These are phyloP conservation scores for Panagrolaimus sp. DNA, from an alignment of 1,140 invertebrate species.

Conservation along the genomic window DNA sequence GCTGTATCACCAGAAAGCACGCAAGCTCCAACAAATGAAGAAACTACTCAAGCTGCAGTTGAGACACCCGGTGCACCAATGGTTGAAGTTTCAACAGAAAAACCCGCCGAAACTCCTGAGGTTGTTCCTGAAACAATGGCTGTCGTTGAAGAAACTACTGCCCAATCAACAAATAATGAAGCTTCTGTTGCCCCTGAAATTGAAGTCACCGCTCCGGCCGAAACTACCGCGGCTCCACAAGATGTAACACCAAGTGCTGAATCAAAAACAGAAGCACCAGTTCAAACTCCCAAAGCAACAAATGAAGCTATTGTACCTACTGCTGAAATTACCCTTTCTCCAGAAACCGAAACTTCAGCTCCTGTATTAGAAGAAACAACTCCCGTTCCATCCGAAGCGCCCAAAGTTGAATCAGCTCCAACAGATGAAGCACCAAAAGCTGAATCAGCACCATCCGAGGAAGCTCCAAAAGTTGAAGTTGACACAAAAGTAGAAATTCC, in stretches of 20 bases:
- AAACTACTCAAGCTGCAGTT: too few relatives aligned
- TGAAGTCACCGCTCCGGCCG: neutral
- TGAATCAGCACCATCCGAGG: neutral
- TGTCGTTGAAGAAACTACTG: too few relatives aligned
- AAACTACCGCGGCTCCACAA: neutral
- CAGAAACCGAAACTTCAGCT: neutral
- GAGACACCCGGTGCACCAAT: too few relatives aligned
- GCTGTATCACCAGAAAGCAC: too few relatives aligned
- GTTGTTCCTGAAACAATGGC: too few relatives aligned
- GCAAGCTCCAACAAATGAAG: too few relatives aligned
- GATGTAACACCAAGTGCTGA: neutral
- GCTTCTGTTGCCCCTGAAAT: neutral
- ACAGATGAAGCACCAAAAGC: neutral
- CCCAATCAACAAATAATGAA: neutral
- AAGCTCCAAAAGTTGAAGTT: neutral
- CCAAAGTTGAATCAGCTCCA: neutral
- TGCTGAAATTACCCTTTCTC: neutral
- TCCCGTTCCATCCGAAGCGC: neutral
- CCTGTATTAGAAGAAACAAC: neutral
- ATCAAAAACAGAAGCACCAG: neutral
- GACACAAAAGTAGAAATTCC: neutral
- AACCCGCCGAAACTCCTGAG: too few relatives aligned
- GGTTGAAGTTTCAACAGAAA: too few relatives aligned
- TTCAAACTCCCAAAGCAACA: neutral
- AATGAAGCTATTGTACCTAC: neutral